A percentile compares a stretch with the other conserved stretches of the same genome.
Evolutionary conservation across 1,140 invertebrate genomes (phyloP).

Genomic region (Saccostrea echinata): DNA sequence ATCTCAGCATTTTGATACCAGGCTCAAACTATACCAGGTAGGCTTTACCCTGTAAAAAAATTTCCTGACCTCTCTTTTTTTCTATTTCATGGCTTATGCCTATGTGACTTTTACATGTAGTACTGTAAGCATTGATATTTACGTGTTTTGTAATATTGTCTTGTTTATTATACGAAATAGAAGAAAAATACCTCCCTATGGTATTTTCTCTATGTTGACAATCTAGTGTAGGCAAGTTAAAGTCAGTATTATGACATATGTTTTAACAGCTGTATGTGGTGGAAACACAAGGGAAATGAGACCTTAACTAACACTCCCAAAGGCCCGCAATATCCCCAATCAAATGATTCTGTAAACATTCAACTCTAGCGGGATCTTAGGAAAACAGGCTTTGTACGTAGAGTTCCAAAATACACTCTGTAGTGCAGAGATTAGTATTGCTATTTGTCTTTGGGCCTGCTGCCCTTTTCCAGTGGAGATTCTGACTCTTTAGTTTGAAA

Average conservation of each 20-base stretch:
- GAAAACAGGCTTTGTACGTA: conserved; percentile 2
- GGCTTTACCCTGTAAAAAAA: no score
- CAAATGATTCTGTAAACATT: not conserved
- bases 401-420: not conserved
- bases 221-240: not conserved
- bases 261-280: not conserved
- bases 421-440: not conserved
- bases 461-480: not conserved
- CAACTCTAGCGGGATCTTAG: not conserved
- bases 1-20: no score
- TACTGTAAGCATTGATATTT: no score
- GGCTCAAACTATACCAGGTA: no score
- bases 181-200: no score
- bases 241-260: conserved; percentile 5
- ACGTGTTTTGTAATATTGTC: no score
- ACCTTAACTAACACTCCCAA: not conserved
- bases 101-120: no score
- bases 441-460: not conserved
- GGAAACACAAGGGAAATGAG: not conserved
- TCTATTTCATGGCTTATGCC: no score
- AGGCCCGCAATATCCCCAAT: not conserved
- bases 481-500: not conserved
- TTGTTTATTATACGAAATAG: no score
- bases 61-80: no score
- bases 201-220: not conserved